Percentiles rank a stretch among this genome's conserved stretches.
Conservation (phyloP, 92 coral and sea anemone genomes). For the Pocillopora meandrina region DNA sequence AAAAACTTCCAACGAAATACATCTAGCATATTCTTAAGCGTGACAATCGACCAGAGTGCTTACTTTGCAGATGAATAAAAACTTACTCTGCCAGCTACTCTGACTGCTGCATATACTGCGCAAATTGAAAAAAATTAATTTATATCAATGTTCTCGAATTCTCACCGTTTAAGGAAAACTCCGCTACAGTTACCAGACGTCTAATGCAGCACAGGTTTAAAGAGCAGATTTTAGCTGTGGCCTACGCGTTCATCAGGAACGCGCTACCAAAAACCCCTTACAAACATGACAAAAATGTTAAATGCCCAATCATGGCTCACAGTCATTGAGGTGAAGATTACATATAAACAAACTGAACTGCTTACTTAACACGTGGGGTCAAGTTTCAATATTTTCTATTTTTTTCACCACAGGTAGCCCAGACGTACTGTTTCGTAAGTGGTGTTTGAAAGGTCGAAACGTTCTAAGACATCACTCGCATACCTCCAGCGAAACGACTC, state of each 20-base stretch:
- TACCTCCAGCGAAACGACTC: too few species aligned
- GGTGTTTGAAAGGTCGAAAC: too few species aligned
- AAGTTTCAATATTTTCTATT: too few species aligned
- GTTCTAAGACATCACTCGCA: too few species aligned
- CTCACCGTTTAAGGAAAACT: slow-evolving; percentile 21
- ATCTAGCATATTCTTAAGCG: background rate
- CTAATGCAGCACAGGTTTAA: background rate
- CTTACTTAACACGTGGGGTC: too few species aligned
- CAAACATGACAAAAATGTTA: slow-evolving; percentile 22
- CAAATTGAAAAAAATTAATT: background rate
- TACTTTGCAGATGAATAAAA: background rate
- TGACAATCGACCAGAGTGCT: background rate
- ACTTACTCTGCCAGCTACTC: background rate
- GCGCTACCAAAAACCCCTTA: background rate
- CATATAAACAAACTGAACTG: background rate
- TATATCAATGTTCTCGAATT: background rate
- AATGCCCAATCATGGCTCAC: background rate
- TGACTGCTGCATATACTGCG: background rate
- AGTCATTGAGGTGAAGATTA: background rate
- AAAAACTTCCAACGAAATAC: background rate
- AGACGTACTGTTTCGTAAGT: too few species aligned
- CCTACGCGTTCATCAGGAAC: background rate
- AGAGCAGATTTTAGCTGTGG: too few species aligned
- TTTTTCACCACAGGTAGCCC: too few species aligned
- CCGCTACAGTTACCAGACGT: background rate